Conservation (phyloP, 1,140 invertebrate genomes). For the Radopholus similis region DNA sequence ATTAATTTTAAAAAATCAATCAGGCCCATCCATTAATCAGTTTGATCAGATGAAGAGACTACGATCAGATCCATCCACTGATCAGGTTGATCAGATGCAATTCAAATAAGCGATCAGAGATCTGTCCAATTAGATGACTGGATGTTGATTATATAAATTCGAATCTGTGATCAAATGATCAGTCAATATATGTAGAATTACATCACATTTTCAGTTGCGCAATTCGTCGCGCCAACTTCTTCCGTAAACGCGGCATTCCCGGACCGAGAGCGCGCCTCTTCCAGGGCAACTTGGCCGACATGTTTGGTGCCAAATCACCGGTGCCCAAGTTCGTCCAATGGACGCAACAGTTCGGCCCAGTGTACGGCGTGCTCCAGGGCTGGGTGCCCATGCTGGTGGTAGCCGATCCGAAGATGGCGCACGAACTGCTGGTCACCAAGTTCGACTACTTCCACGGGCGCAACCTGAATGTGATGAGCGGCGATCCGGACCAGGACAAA, state of each 20-base stretch:
- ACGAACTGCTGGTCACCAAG: constrained; percentile 22
- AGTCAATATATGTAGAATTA: neutral
- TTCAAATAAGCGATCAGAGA: too few relatives aligned
- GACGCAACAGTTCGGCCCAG: constrained; percentile 33
- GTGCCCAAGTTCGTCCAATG: constrained; percentile 15
- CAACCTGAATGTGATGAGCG: neutral
- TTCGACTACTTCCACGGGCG: constrained; percentile 22
- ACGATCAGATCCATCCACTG: too few relatives aligned
- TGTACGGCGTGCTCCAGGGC: constrained; percentile 32
- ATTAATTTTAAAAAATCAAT: too few relatives aligned
- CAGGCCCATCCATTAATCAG: too few relatives aligned
- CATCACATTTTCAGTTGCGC: neutral
- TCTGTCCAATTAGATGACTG: too few relatives aligned
- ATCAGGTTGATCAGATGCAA: too few relatives aligned
- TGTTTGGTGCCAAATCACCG: neutral
- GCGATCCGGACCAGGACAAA: neutral
- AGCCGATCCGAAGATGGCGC: constrained; percentile 12
- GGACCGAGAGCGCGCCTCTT: constrained; percentile 10
- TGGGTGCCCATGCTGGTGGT: constrained; percentile 9
- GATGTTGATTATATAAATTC: neutral
- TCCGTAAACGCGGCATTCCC: constrained; percentile 24
- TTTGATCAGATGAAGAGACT: too few relatives aligned
- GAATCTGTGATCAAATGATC: neutral
- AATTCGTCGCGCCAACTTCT: constrained; percentile 6
- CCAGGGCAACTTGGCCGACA: constrained; percentile 1